Conservation (phyloP, 2,797 vertebrate species). For the Octomys mimax region DNA sequence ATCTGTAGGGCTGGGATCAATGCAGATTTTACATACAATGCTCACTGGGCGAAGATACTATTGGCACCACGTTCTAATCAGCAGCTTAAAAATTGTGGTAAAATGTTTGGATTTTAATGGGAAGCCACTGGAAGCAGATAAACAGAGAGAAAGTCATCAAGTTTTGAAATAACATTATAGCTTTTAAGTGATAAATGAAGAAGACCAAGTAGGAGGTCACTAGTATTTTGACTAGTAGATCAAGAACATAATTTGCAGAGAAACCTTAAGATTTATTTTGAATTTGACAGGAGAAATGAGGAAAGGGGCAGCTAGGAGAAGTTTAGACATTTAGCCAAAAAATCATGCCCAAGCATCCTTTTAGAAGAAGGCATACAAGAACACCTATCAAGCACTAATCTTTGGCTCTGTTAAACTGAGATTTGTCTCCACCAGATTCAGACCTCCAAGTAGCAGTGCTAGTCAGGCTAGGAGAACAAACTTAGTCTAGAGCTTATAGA, state of each 20-base stretch:
- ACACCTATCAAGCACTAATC: not conserved
- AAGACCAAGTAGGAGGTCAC: not conserved
- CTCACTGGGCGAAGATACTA: not conserved
- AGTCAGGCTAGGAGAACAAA: not conserved
- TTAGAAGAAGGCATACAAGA: not conserved
- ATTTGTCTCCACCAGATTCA: not conserved
- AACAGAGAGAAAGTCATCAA: conserved; percentile 20
- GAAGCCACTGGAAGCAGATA: not conserved
- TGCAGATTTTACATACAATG: not conserved
- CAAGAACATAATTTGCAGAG: conserved; percentile 31
- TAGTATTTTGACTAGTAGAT: not conserved
- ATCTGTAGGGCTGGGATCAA: not conserved
- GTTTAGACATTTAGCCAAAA: not conserved
- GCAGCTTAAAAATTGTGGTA: not conserved
- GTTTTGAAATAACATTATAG: not conserved
- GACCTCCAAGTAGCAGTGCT: not conserved
- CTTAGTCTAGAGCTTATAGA: not conserved
- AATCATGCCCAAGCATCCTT: not conserved
- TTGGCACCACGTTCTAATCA: not conserved
- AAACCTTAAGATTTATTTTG: conserved; percentile 13
- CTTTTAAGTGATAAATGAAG: not conserved
- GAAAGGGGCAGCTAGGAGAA: not conserved
- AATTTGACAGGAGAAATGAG: not conserved
- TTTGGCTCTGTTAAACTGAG: not conserved
- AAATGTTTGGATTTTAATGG: conserved; percentile 3